These are phyloP conservation scores for Neopelma chrysocephalum DNA, from an alignment of 2,797 vertebrate genomes.

Conservation along the genomic window DNA sequence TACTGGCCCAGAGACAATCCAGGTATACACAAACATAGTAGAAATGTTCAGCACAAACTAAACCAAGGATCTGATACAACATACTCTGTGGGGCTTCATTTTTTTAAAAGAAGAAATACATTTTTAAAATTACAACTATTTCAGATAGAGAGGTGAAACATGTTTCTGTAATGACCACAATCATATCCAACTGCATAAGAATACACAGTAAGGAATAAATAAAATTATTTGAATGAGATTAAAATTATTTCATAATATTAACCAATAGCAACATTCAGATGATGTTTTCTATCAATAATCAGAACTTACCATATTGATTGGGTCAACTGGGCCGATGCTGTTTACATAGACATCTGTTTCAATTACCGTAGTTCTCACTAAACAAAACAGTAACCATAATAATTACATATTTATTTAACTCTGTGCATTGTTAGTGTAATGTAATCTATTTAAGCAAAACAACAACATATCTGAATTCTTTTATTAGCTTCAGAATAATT, in stretches of 20 bases:
- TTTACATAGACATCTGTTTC: constrained; percentile 96
- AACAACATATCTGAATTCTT: background rate
- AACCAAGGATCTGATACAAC: background rate
- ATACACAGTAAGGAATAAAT: background rate
- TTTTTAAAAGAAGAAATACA: background rate
- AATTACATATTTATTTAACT: constrained; percentile 10
- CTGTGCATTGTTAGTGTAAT: background rate
- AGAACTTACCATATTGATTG: constrained; percentile 94
- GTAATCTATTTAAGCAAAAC: background rate
- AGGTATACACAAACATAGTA: background rate
- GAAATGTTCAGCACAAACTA: background rate
- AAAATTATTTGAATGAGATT: background rate
- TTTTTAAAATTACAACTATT: background rate
- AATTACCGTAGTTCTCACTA: constrained; percentile 94
- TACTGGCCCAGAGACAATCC: background rate
- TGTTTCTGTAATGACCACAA: background rate
- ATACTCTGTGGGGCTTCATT: background rate
- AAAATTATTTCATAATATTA: background rate
- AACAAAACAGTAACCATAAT: constrained; percentile 69
- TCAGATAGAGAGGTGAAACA: background rate
- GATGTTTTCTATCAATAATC: background rate
- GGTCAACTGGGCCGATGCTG: constrained; percentile 96
- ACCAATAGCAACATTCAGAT: background rate
- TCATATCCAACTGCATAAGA: background rate
- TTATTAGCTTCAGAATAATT: background rate